These are phyloP conservation scores for Drosophila meridiana DNA, from an alignment of 2,888 invertebrate genomes.

Conservation along the genomic window DNA sequence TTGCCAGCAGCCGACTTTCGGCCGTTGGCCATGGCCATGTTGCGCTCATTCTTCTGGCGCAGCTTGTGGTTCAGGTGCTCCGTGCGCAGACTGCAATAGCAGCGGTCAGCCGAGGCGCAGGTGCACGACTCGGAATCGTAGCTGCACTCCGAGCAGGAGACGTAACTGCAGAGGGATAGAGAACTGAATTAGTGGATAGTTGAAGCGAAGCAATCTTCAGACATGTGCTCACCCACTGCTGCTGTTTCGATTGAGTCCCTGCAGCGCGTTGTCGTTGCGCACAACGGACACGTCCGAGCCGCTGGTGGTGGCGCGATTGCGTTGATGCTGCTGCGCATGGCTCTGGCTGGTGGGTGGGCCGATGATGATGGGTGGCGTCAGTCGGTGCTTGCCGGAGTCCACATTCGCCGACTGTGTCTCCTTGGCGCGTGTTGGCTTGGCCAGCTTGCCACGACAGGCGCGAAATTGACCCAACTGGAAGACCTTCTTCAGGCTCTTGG, in stretches of 20 bases:
- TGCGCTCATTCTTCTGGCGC: conserved; percentile 77
- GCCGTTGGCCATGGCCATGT: conserved; percentile 55
- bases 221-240: conserved; percentile 86
- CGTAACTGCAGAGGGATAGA: conserved; percentile 86
- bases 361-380: conserved; percentile 66
- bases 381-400: conserved; percentile 42
- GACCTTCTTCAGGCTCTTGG: conserved; percentile 88
- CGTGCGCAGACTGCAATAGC: conserved; percentile 90
- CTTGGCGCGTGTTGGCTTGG: conserved; percentile 67
- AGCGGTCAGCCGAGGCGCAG: conserved; percentile 91
- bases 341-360: conserved; percentile 69
- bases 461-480: conserved; percentile 86
- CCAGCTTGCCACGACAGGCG: conserved; percentile 83
- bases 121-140: conserved; percentile 94
- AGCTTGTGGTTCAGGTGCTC: conserved; percentile 72
- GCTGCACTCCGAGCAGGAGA: conserved; percentile 94
- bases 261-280: conserved; percentile 86
- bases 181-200: not conserved
- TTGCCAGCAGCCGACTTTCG: conserved; percentile 53
- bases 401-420: conserved; percentile 58
- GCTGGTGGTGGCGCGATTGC: conserved; percentile 87
- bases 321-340: conserved; percentile 80
- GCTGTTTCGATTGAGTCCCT: conserved; percentile 88
- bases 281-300: conserved; percentile 88
- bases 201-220: not conserved